Base-by-base conservation (phyloP, 2,113 vertebrate genomes). In the Anoura caudifer region DNA sequence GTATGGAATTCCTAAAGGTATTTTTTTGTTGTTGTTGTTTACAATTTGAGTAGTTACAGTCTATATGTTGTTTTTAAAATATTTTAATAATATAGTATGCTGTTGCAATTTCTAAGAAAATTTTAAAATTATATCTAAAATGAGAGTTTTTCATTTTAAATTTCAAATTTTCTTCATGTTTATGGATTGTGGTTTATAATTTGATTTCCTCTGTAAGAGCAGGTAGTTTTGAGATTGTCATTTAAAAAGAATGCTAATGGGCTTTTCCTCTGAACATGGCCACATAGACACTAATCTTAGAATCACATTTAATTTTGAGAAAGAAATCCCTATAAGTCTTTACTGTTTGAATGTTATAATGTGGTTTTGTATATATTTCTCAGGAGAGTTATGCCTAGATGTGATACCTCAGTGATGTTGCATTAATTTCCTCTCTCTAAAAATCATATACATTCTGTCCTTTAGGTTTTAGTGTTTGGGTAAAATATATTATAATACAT, bases 171-270 rank as follows among this genome's bases (percentile, higher is more conserved):
- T 90, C 50, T 90, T 75, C 75, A 38, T 54, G 38, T 95, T 81
- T 90, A 19, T 95, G 28, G 50, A 14, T 90, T 92, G 6, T 85
- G 16, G 16, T 77, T 91, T 93, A 75, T 85, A 47, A 8, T 84
- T 92, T 91, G 54, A 82, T 93, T 90, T 93, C 67, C 20, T 61
- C 28, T 61, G 17, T 45, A 52, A 94, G 38, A 97, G 16, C 54
- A 90, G 59, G 22, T 93, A 91, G 81, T 94, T 97, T 96, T 83
- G 69, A 73, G 85, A 81, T 82, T 96, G 38, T 91, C 54, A 43
- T 77, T 47, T 88, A 38, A 63, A 69, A 84, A 87, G 54, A 82
- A 84, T 87, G 14, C 41, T 90, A 45, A 90, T 76, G 14, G 26
- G 76, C n/a, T 88, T 12, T 89, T 81, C 8, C 86, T 61, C 28